Base-by-base conservation (phyloP, 1,140 invertebrate species). In the Diuraphis noxia region DNA sequence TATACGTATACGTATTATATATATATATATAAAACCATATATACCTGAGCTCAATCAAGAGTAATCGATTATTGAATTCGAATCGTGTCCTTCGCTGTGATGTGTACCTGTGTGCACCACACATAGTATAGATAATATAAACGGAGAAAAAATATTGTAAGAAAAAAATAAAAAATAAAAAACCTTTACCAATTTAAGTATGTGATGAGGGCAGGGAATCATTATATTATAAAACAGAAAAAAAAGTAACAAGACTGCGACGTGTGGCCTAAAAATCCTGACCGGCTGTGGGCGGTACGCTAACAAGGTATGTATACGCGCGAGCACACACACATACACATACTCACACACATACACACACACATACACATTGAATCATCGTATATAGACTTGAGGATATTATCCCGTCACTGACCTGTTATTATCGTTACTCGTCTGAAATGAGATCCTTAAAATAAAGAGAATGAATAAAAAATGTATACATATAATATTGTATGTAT, bases 371-470 rank as follows among this genome's bases (percentile, higher is more conserved):
- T 19, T 30, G 30, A 10, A 38, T 34, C 21, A 7, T 84, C 30
- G 82, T 85, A n/a, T 79, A n/a, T 88, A 63, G 36, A 90, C 72
- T 81, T 9, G 72, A 91, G 77, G 89, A 91, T 91, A 91, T 91
- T 91, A 91, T 82, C 89, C 89, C 89, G 89, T 91, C 89, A 91
- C 77, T 91, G 89, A 91, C 89, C 72, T 91, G 89, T 91, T 91
- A 91, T 91, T 91, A 91, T 91, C 77, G 77, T 82, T 79, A 40
- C 89, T 91, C 89, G 89, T 91, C 43, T 40, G 89, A 91, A 91
- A 91, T 91, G 89, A 91, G 89, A 91, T 91, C 89, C 89, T 91
- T 91, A 91, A 91, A 91, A 91, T 82, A 82, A 91, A 91, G 77
- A 81, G 89, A 91, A 91, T 52, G 43, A 91, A 90, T 46, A 88